A percentile compares a stretch with the other conserved stretches of the same genome.
Conservation (phyloP, 2,113 vertebrate species). For the Etheostoma spectabile region DNA sequence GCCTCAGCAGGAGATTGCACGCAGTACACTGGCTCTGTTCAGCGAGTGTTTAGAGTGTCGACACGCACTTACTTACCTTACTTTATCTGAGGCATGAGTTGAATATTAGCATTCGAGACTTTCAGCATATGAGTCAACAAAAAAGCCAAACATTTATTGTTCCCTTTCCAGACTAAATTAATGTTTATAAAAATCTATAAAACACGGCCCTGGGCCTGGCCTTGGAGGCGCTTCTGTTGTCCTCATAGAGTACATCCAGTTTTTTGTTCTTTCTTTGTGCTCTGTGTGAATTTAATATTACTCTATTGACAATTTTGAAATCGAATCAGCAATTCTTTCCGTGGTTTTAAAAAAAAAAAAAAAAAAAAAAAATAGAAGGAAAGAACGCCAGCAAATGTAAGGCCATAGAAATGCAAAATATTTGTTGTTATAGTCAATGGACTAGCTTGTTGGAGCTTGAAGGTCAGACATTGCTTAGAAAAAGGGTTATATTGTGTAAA, state of each 20-base stretch:
- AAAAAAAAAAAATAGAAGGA: no score
- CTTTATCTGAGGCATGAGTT: neutral
- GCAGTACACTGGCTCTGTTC: constrained; percentile 13
- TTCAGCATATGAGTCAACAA: neutral
- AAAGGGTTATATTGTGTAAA: neutral
- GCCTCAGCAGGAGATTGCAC: neutral
- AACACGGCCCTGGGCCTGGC: neutral
- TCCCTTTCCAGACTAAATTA: neutral
- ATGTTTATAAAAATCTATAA: neutral
- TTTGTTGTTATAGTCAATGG: neutral
- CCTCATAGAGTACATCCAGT: neutral
- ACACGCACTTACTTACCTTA: neutral
- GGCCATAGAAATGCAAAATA: neutral
- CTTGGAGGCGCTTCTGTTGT: neutral
- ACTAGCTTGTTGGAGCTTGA: neutral
- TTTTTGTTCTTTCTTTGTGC: neutral
- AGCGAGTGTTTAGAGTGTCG: constrained; percentile 12
- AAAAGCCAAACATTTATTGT: neutral
- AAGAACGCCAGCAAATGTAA: neutral
- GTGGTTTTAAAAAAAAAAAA: no score
- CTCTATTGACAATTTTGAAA: neutral
- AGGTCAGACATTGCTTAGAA: neutral
- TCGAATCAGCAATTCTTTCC: neutral
- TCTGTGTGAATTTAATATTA: neutral
- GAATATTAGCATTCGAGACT: neutral